Conservation (phyloP, 1,140 invertebrate genomes). For the Tetraneura akinire region DNA sequence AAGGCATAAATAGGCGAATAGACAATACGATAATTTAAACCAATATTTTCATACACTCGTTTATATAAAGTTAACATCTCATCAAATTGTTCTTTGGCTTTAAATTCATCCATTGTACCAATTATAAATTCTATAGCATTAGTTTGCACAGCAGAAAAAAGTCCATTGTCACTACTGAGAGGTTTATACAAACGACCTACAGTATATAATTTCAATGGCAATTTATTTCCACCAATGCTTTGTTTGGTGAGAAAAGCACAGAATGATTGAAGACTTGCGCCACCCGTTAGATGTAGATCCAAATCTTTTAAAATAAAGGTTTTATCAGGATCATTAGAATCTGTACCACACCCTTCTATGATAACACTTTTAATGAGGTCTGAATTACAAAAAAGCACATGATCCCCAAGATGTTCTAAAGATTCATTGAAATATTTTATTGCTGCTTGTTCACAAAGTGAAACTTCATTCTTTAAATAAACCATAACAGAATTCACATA, state of each 20-base stretch:
- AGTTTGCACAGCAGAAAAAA: constrained; percentile 68
- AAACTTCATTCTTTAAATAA: constrained; percentile 67
- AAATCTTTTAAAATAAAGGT: constrained; percentile 57
- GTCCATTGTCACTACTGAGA: constrained; percentile 57
- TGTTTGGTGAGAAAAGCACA: constrained; percentile 68
- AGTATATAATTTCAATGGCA: constrained; percentile 67
- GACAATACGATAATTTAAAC: constrained; percentile 66
- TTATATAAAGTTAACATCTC: constrained; percentile 60
- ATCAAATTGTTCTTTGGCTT: constrained; percentile 61
- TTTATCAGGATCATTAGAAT: constrained; percentile 70
- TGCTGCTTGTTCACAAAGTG: constrained; percentile 67
- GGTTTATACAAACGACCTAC: constrained; percentile 55
- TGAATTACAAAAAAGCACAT: constrained; percentile 65
- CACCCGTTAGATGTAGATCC: constrained; percentile 67
- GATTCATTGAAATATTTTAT: constrained; percentile 63
- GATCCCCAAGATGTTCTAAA: constrained; percentile 60
- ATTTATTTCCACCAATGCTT: constrained; percentile 60
- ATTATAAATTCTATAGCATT: constrained; percentile 65
- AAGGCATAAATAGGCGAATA: constrained; percentile 63
- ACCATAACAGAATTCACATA: constrained; percentile 65
- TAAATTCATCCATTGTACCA: constrained; percentile 58
- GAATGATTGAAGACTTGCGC: constrained; percentile 66
- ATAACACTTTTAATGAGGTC: constrained; percentile 70
- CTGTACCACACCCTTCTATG: constrained; percentile 69
- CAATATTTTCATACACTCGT: constrained; percentile 63